Evolutionary conservation across 2,888 invertebrate genomes (phyloP).

Genomic region (Pyrrhia umbra): DNA sequence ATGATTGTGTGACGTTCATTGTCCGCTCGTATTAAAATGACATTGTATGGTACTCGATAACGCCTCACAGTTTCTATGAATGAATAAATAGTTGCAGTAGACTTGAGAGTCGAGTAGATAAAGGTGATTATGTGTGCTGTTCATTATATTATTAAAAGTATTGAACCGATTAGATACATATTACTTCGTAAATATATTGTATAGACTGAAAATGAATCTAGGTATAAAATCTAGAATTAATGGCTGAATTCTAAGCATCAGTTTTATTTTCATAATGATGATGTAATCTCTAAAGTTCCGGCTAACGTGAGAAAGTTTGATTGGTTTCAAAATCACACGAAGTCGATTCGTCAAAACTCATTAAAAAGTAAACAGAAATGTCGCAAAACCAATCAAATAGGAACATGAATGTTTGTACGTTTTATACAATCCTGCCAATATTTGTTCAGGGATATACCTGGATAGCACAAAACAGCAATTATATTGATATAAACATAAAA

Average conservation of each 20-base stretch:
- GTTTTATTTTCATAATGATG: conserved; percentile 55
- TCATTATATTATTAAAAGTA: no score
- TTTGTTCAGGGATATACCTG: conserved; percentile 45
- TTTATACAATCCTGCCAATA: conserved; percentile 57
- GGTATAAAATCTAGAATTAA: conserved; percentile 7
- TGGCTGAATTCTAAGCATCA: conserved; percentile 29
- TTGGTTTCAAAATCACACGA: conserved; percentile 85
- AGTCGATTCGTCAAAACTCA: conserved; percentile 84
- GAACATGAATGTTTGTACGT: conserved; percentile 56
- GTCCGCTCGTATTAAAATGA: conserved; percentile 62
- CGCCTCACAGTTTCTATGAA: conserved; percentile 2
- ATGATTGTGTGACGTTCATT: conserved; percentile 68
- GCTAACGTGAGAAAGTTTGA: conserved; percentile 84
- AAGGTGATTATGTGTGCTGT: no score
- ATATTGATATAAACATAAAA: conserved; percentile 36
- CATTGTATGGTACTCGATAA: conserved; percentile 50
- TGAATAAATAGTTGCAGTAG: conserved; percentile 5
- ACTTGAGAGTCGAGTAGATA: no score
- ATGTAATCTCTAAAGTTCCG: conserved; percentile 68
- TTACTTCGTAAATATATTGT: no score
- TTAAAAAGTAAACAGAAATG: conserved; percentile 88
- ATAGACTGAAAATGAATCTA: no score
- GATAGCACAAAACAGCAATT: conserved; percentile 40
- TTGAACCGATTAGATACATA: no score
- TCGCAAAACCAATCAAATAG: conserved; percentile 81